Conservation (phyloP, 1,140 invertebrate genomes). For the Paralvinella palmiformis region DNA sequence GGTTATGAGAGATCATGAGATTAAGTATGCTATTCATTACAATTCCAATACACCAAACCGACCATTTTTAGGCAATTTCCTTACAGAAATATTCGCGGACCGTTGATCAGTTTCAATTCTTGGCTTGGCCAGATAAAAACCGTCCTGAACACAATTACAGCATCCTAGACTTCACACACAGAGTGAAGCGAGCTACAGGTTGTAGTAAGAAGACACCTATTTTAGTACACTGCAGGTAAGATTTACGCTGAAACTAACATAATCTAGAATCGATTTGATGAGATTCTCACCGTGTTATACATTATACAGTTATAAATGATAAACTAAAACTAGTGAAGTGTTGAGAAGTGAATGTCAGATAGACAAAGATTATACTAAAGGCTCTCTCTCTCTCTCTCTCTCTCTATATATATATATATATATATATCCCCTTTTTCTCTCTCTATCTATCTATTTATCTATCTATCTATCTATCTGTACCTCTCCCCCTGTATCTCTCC, state of each 20-base stretch:
- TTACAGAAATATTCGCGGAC: too few relatives aligned
- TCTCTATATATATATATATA: background rate
- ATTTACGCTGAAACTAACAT: background rate
- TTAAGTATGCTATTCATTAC: too few relatives aligned
- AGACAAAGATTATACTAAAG: too few relatives aligned
- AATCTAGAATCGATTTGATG: background rate
- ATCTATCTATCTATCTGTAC: background rate
- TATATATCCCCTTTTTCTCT: background rate
- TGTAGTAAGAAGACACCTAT: slow-evolving; percentile 58
- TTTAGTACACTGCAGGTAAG: slow-evolving; percentile 86
- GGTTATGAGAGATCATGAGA: too few relatives aligned
- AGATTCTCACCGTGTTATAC: background rate
- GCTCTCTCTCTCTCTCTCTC: too few relatives aligned
- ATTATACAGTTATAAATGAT: background rate
- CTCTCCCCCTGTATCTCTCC: too few relatives aligned
- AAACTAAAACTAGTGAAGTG: background rate
- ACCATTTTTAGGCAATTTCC: too few relatives aligned
- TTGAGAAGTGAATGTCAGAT: too few relatives aligned
- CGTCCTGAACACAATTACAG: slow-evolving; percentile 8
- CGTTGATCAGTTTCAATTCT: slow-evolving; percentile 16
- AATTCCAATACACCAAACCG: too few relatives aligned
- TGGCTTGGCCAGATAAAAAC: slow-evolving; percentile 15
- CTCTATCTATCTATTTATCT: background rate
- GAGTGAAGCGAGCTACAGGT: background rate
- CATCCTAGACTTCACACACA: slow-evolving; percentile 9